These are phyloP conservation scores for Cinara cedri DNA, from an alignment of 2,888 invertebrate genomes.

Conservation along the genomic window DNA sequence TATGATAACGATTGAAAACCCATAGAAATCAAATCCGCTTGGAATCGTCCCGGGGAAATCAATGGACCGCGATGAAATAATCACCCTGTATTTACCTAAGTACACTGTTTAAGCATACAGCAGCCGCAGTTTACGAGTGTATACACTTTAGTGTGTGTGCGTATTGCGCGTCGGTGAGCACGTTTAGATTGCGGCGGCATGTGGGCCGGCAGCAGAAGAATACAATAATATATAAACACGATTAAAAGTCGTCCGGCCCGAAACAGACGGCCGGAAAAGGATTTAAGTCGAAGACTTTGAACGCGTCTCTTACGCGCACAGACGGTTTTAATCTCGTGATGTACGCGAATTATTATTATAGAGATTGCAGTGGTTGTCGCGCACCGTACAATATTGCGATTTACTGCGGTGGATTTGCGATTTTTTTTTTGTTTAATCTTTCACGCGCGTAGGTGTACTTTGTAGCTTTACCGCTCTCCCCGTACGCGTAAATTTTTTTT, in stretches of 20 bases:
- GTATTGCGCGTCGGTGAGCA: conserved; percentile 22
- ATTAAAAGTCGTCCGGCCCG: conserved; percentile 12
- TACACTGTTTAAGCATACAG: no score
- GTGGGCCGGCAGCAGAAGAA: background rate
- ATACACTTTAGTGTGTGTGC: background rate
- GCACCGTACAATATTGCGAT: background rate
- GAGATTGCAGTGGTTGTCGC: background rate
- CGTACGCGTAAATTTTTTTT: no score
- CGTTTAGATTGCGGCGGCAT: background rate
- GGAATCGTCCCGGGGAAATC: no score
- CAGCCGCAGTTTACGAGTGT: background rate
- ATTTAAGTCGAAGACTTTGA: conserved; percentile 23
- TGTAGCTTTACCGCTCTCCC: no score
- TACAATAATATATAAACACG: background rate
- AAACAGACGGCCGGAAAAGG: conserved; percentile 8
- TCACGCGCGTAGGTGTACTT: no score
- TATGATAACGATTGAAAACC: no score
- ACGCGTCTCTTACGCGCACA: no score
- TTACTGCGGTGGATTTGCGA: no score
- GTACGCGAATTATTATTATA: background rate
- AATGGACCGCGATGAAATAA: no score
- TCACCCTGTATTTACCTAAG: no score
- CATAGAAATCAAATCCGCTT: no score
- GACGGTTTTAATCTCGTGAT: background rate
- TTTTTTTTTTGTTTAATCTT: no score